Evolutionary conservation across 2,888 invertebrate species (phyloP), one percentile per base, ranked within the genome.

Genomic region (Ochropacha duplaris): DNA sequence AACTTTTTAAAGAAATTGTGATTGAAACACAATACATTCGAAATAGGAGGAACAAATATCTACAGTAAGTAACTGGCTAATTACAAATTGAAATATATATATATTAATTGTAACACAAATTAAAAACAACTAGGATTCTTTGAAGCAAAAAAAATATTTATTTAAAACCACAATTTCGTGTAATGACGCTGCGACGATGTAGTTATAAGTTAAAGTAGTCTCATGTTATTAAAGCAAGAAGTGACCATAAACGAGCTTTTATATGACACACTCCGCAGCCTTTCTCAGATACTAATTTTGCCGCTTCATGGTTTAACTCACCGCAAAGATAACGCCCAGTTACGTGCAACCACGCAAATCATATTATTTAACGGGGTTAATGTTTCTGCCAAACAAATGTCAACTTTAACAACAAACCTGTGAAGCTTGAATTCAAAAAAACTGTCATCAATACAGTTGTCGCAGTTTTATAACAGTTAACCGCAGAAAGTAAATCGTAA

Each of bases 311-410:
- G 74, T 70, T 71, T 74, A 62, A 72, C 72, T 68, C 62, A 69
- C 72, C 75, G 76, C 84, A 80, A 76, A 78, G 68, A 69, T 71
- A 72, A 74, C 72, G 67, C 71, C 62, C 19, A 61, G 62, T 78
- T 83, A 78, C 79, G 81, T 79, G 78, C 74, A 70, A 79, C 79
- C 80, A 78, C 80, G 82, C 82, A 82, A 87, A 87, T 87, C 83
- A 84, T 83, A 81, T 79, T 74, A 81, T 78, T 79, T 72, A 83
- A 81, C 79, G 71, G 75, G 64, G 55, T 65, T 44, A 57, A 44
- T 57, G 36, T 56, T 19, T 19, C 22, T 24, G 22, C n/a, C 64
- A 68, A 57, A 50, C 60, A 24, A 79, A 67, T 69, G 57, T 52
- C 51, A 49, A 68, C 73, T 55, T 56, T 69, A 71, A 62, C 24